phyloP scores from a whole-genome alignment of 2,888 invertebrate species.

The Ophion ventricosus region DNA sequence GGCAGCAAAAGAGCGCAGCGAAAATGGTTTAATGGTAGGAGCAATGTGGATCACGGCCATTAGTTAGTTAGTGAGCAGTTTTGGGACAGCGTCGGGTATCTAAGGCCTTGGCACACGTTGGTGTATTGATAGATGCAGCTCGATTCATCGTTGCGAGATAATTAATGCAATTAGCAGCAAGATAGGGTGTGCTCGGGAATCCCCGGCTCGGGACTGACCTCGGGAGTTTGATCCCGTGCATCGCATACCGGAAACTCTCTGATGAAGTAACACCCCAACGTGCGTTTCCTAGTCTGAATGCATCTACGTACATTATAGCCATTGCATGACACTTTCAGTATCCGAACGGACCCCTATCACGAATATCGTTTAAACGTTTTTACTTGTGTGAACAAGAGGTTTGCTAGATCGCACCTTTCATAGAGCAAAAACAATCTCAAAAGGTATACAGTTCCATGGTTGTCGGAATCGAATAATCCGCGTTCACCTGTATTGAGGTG shows the following conservation, averaged over 20 bases:
- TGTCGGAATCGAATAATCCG: neutral
- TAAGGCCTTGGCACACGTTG: conserved; percentile 23
- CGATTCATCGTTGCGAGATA: conserved; percentile 61
- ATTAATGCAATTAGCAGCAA: conserved; percentile 73
- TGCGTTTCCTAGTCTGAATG: no score
- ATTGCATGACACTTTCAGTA: neutral
- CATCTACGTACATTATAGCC: neutral
- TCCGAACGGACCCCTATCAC: neutral
- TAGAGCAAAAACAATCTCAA: neutral
- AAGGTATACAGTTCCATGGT: neutral
- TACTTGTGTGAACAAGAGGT: no score
- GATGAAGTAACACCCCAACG: conserved; percentile 10
- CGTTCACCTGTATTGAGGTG: neutral
- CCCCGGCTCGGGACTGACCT: conserved; percentile 15
- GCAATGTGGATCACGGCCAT: neutral
- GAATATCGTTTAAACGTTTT: neutral
- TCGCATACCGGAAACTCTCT: conserved; percentile 26
- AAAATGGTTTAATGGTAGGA: neutral
- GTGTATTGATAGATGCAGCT: conserved; percentile 27
- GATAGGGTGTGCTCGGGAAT: conserved; percentile 25
- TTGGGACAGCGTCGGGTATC: neutral
- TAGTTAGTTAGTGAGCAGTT: conserved; percentile 24
- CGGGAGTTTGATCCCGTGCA: neutral
- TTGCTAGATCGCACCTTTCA: no score
- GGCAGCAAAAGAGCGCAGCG: neutral